Base-by-base conservation (phyloP, 2,888 invertebrate species). In the Desoria tigrina region DNA sequence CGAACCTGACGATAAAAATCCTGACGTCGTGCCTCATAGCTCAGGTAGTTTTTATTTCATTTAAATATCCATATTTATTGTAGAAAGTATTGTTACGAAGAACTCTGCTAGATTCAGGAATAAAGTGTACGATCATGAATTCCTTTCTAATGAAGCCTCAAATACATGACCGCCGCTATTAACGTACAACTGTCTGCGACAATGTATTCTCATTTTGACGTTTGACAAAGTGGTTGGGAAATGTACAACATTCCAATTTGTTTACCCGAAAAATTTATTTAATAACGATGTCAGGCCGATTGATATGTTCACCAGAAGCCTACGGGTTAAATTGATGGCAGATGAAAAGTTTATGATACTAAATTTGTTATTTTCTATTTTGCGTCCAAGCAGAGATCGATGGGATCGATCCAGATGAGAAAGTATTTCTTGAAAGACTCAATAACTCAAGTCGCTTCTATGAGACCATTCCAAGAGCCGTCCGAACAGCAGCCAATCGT, bases 1-100 rank as follows among this genome's bases (percentile, higher is more conserved):
- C 69, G 83, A 83, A 73, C 78, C 82, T 66, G 84, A 85, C 75
- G 84, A 84, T 76, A 84, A 84, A 77, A 84, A 84, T 78, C 85
- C 85, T 2, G 85, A 85, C 76, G 84, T 85, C 65, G 84, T 85
- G 67, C 84, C 84, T 60, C 84, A 84, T 76, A 83, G 82, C 76
- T 83, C 82, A 77, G 83, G 81, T 71, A 82, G 16, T 21, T 23
- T 51, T 24, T 51, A 24, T 51, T 51, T 51, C 18, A 50, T 2
- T 16, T 18, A 50, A 9, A 50, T 50, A 23, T 23, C n/a, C 21
- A 23, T 16, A 23, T n/a, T n/a, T n/a, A n/a, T n/a, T n/a, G n/a
- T n/a, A n/a, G n/a, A n/a, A 4, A 18, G n/a, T 42, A 18, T 42
- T 42, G n/a, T 42, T 18, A 42, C 42, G 18, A n/a, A 18, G n/a